Conservation (phyloP, 2,113 vertebrate genomes). For the Ciconia boyciana region DNA sequence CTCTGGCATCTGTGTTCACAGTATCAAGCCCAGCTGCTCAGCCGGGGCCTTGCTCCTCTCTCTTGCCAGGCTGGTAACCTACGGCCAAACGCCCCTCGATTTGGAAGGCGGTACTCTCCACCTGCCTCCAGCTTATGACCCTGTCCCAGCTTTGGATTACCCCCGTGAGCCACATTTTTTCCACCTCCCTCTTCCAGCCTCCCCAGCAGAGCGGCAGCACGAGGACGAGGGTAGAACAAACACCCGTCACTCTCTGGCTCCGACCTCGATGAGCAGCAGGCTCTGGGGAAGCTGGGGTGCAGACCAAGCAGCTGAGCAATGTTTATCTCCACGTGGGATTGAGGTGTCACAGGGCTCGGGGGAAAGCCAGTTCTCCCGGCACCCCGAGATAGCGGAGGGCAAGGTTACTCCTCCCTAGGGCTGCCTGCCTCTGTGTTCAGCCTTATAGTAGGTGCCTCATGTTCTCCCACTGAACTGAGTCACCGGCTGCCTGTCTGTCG, state of each 20-base stretch:
- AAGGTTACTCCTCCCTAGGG: background rate
- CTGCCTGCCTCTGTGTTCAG: background rate
- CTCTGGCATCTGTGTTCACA: background rate
- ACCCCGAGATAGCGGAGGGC: rapidly evolving
- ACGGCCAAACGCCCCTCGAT: background rate
- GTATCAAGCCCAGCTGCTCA: background rate
- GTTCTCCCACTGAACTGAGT: background rate
- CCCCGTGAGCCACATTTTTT: background rate
- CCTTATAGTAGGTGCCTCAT: background rate
- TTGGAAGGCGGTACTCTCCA: background rate
- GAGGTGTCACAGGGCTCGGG: background rate
- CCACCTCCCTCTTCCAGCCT: background rate
- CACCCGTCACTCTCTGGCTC: background rate
- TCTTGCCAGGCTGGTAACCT: background rate
- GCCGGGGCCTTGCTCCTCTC: background rate
- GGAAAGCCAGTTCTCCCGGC: background rate
- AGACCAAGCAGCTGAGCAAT: background rate
- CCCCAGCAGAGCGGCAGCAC: background rate
- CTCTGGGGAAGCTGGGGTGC: background rate
- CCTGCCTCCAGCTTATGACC: background rate
- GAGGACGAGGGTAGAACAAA: background rate
- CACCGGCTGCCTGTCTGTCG: rapidly evolving
- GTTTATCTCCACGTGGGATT: background rate
- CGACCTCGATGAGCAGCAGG: background rate
- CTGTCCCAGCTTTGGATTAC: background rate